Base-by-base conservation (phyloP, 2,797 vertebrate species). In the Lagocephalus sceleratus region DNA sequence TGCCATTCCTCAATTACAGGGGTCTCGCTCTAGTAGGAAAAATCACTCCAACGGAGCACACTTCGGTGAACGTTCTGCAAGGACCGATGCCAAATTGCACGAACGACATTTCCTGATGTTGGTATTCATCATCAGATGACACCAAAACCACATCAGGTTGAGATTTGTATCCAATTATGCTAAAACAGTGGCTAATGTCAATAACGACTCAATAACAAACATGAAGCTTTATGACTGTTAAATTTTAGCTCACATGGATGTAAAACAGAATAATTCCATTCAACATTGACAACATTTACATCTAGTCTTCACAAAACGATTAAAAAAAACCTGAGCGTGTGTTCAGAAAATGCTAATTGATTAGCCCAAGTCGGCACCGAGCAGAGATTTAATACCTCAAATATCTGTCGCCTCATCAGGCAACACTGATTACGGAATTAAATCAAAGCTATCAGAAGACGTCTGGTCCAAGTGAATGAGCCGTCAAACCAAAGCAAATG, bases 401-500 rank as follows among this genome's bases (percentile, higher is more conserved):
- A 62, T 26, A 20, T 71, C 64, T 42, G 22, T 50, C 17, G 54
- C 25, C 60, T 35, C 12, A 52, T 47, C 32, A 40, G 42, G 19
- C 63, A 41, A 69, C 45, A 49, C 56, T 60, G 38, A 60, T 55
- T 21, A 35, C 54, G 11, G 45, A 60, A 67, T 67, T n/a, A 26
- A 60, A 63, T 55, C 35, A 48, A 7, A 17, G 54, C 58, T 25
- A 6, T 12, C 15, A 25, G 44, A 23, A 51, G 32, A 41, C 11
- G 60, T 51, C 50, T 44, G 50, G 20, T 58, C 52, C 17, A 6
- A 19, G 25, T 21, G 5, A 73, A 51, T 41, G 47, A 47, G 42
- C 49, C 3, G 8, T 46, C 42, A 17, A 5, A 35, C 5, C 5
- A 41, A 53, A 66, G 49, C 8, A 7, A 38, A 73, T 60, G 47